These are phyloP conservation scores for Dicrurus megarhynchus DNA, from an alignment of 2,113 vertebrate genomes.

Conservation along the genomic window DNA sequence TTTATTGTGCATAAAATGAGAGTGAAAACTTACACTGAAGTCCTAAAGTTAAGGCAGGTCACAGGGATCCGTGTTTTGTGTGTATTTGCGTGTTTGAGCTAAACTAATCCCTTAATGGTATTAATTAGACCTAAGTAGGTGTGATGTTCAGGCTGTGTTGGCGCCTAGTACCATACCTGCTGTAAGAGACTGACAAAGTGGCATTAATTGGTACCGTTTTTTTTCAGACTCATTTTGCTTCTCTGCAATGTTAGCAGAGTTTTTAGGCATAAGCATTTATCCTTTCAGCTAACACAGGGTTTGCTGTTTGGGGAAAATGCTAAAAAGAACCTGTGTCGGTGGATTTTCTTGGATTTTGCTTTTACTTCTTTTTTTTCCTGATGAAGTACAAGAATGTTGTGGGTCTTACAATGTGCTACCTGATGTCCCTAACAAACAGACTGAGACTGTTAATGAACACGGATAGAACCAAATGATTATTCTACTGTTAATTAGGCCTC, in stretches of 20 bases:
- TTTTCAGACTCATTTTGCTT: not conserved
- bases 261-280: not conserved
- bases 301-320: not conserved
- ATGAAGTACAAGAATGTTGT: not conserved
- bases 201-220: not conserved
- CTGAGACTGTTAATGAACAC: not conserved
- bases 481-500: not conserved
- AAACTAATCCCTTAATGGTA: not conserved
- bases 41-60: not conserved
- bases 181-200: not conserved
- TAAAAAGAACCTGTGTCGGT: not conserved
- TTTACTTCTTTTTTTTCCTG: not conserved
- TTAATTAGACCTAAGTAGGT: not conserved
- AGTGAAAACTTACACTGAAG: not conserved
- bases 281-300: not conserved
- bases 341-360: not conserved
- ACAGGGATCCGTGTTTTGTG: not conserved
- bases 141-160: not conserved
- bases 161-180: not conserved
- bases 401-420: fast-evolving
- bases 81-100: not conserved
- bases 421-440: not conserved
- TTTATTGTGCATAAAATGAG: not conserved
- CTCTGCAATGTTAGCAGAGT: not conserved
- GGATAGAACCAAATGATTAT: not conserved